Base-by-base conservation (phyloP, 2,113 vertebrate species). In the Rhinolophus sinicus region DNA sequence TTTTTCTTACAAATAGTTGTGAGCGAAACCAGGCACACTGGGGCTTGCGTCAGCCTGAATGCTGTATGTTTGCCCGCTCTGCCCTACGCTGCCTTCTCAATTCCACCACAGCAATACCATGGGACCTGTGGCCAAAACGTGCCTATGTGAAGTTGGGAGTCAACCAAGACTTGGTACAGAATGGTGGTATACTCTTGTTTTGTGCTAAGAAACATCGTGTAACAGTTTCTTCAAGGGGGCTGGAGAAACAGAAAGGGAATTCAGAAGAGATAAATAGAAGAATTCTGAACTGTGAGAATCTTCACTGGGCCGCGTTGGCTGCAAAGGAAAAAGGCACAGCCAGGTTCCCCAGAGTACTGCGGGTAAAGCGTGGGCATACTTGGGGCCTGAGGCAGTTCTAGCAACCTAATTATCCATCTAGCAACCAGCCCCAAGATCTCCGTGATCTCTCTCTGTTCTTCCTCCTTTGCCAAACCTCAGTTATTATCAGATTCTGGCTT, bases 91-190 rank as follows among this genome's bases (percentile, higher is more conserved):
- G 3, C 1, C 19, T 52, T 21, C n/a, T 60, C 65, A n/a, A 4
- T 44, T 56, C 15, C n/a, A 38, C 30, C 26, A 38, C 13, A n/a
- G 5, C 0, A 8, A 26, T 14, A 0, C 56, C 24, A 22, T 1
- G 40, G 24, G 30, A 38, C 30, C 24, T 6, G 3, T 65, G 15
- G 15, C 8, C 86, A 69, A 7, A 2, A 11, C 40, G 50, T 5
- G 75, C 75, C 5, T 24, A 1, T 33, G 13, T 16, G 64, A 56
- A 15, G 14, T 28, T 88, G 40, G 1, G 8, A 35, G 13, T 78
- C 69, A 81, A 44, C 8, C 33, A 24, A 60, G 50, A 6, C 38
- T 87, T 33, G 22, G 12, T 44, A 38, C 21, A 38, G 30, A 75
- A 80, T 1, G 4, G 26, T 81, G 21, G 44, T 26, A 16, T 5